Evolutionary conservation across 2,797 vertebrate species (phyloP).

Genomic region (Apodemus agrarius): DNA sequence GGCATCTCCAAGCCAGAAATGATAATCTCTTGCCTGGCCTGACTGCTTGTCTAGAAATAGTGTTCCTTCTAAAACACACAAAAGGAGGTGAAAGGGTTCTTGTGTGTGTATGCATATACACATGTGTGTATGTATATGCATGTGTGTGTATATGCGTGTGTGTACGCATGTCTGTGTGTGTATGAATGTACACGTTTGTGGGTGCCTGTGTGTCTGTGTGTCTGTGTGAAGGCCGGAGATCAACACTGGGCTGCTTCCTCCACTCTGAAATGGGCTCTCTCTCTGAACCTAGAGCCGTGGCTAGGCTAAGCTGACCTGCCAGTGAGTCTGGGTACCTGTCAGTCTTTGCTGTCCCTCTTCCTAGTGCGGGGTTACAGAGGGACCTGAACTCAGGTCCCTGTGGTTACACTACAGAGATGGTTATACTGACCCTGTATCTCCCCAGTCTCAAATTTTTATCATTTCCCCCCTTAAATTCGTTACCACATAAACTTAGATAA

Average conservation of each 20-base stretch:
- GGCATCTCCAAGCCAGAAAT: not conserved
- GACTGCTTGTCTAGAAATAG: not conserved
- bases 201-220: not conserved
- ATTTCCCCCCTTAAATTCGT: not conserved
- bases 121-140: not conserved
- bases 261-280: not conserved
- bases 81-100: not conserved
- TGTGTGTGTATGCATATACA: not conserved
- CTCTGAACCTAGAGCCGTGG: not conserved
- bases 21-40: not conserved
- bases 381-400: not conserved
- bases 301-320: not conserved
- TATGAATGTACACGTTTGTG: too few species aligned
- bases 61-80: not conserved
- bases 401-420: not conserved
- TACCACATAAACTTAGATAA: not conserved
- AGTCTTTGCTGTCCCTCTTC: not conserved
- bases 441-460: not conserved
- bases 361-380: not conserved
- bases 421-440: not conserved
- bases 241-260: too few species aligned
- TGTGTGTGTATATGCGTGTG: too few species aligned
- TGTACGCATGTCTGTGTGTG: rapidly evolving
- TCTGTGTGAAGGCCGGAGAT: not conserved
- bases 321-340: not conserved